Base-by-base conservation (phyloP, 2,113 vertebrate species). In the Colinus virginianus region DNA sequence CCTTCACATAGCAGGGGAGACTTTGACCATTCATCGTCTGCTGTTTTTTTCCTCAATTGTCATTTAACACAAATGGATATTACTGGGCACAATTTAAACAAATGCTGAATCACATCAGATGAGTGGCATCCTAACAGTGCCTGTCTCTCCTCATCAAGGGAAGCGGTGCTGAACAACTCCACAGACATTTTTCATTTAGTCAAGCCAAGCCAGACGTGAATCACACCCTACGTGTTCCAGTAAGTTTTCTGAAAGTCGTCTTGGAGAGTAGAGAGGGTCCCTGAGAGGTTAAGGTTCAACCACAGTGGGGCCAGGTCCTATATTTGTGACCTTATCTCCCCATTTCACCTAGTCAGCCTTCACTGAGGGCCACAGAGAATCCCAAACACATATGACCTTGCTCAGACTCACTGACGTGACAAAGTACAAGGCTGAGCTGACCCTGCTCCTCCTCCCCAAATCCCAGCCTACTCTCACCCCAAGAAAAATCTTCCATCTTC, bases 401-500 rank as follows among this genome's bases (percentile, higher is more conserved):
- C 22, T 51, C 25, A 55, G 45, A 59, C 38, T 43, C 67, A 36
- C 13, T 1, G 1, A 15, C 38, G 19, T n/a, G 42, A 92, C 58
- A 86, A 78, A 70, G 16, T 13, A 40, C 8, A 21, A 5, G 6
- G 10, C 11, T 26, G 43, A 80, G 7, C 34, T 56, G 48, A 17
- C 17, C 38, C 75, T 85, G 34, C 63, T 85, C 13, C 64, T 67
- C n/a, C 28, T 63, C 34, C 11, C 0, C 2, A 43, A 30, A 42
- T 55, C 45, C 81, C 63, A 62, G 36, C 20, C 19, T 49, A 26
- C 43, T 40, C 78, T 77, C 53, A 82, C 4, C 38, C 25, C 32
- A 55, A 36, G 36, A 43, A 92, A 92, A 92, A 93, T 23, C n/a
- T 38, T 84, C 72, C 66, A 71, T 25, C 69, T 84, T 62, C 75